phyloP scores from a whole-genome alignment of 1,140 invertebrate genomes.

The Anagrus nilaparvatae region DNA sequence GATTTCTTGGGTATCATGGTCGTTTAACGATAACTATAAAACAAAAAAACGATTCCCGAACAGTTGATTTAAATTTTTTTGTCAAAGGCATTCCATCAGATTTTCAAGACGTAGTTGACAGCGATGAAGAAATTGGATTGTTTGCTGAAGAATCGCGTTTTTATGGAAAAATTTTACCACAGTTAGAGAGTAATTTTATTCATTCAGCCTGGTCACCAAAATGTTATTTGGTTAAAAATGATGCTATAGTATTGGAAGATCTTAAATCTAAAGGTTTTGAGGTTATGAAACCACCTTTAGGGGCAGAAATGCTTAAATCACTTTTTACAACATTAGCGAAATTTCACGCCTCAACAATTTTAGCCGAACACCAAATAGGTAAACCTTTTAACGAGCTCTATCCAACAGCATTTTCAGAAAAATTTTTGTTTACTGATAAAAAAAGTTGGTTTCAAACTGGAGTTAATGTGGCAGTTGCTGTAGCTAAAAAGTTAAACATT shows the following conservation, averaged over 20 bases:
- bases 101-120: background rate
- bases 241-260: constrained; percentile 17
- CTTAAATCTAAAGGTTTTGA: constrained; percentile 13
- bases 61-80: too few relatives aligned
- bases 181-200: constrained; percentile 9
- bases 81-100: constrained; percentile 9
- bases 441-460: constrained; percentile 24
- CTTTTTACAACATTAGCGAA: background rate
- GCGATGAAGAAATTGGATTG: constrained; percentile 1
- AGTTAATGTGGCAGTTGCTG: constrained; percentile 18
- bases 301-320: background rate
- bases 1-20: constrained; percentile 40
- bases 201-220: constrained; percentile 29
- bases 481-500: constrained; percentile 24
- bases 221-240: constrained; percentile 35
- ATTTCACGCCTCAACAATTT: background rate
- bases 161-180: constrained; percentile 6
- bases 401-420: background rate
- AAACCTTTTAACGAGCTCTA: background rate
- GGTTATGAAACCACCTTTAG: background rate
- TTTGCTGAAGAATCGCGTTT: constrained; percentile 8
- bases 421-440: background rate
- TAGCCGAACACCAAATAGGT: background rate
- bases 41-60: too few relatives aligned
- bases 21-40: too few relatives aligned